Evolutionary conservation across 2,888 invertebrate genomes (phyloP), one percentile per base, ranked within the genome.

Genomic region (Apodemia mormo): DNA sequence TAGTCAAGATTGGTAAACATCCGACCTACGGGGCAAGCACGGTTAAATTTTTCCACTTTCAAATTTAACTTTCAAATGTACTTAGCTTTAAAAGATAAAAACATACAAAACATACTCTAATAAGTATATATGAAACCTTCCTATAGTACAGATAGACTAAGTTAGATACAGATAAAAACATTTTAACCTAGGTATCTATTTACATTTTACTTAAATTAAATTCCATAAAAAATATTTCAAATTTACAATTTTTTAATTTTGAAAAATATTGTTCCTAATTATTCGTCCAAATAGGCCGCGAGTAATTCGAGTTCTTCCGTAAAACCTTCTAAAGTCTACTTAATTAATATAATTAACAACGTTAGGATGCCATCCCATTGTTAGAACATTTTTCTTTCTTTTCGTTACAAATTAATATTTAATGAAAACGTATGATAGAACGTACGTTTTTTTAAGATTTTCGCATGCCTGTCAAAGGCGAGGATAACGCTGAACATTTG

Each of bases 211-310:
- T 65, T 65, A 65, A 67, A 56, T 65, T 12, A 43, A 71, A 69
- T 65, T 71, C 72, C 73, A 71, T 73, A 74, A 75, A 75, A 74
- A 75, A 75, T 75, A 74, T 45, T 45, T 71, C 68, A 73, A 72
- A 73, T 72, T 73, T 75, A 73, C 68, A 69, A 68, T 68, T 67
- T 68, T 22, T 56, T 67, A 69, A 66, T 69, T 72, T 72, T 72
- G 70, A 72, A 72, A 75, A 75, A 75, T 73, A 75, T 72, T 65
- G 68, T 74, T 71, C 73, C 71, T 75, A 74, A 74, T 66, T 75
- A 73, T 68, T 52, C 30, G 72, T 77, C 78, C 77, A 76, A 80
- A 80, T 81, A 82, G 82, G 82, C 82, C 83, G 79, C 79, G 76
- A 78, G 76, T 77, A 74, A 76, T 75, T 78, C 72, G 78, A 79